These are phyloP conservation scores for Belonocnema kinseyi DNA, from an alignment of 1,140 invertebrate genomes.

Conservation along the genomic window DNA sequence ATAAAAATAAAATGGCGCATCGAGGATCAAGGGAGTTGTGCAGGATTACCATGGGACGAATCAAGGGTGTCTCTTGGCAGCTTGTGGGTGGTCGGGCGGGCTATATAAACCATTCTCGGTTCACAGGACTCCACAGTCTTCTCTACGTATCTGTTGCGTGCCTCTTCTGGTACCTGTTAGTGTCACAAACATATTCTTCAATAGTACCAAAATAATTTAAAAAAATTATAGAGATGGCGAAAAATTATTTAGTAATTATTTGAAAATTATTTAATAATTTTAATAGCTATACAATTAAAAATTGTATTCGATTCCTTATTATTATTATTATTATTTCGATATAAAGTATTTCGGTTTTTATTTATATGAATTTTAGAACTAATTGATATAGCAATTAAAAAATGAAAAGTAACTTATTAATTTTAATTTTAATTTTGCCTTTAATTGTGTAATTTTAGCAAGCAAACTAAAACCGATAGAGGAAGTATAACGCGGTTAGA, in stretches of 20 bases:
- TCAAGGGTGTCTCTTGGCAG: constrained; percentile 30
- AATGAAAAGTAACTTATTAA: too few relatives aligned
- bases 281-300: too few relatives aligned
- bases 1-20: neutral
- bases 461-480: neutral
- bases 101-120: constrained; percentile 37
- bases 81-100: constrained; percentile 33
- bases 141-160: constrained; percentile 32
- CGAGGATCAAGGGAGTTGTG: neutral
- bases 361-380: too few relatives aligned
- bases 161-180: constrained; percentile 22
- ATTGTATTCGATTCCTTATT: too few relatives aligned
- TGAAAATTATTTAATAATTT: neutral
- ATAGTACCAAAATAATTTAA: neutral
- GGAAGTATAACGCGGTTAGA: neutral
- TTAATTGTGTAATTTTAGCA: neutral
- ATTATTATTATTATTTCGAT: neutral
- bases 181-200: neutral
- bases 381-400: too few relatives aligned
- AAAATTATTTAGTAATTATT: neutral
- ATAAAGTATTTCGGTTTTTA: neutral
- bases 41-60: constrained; percentile 12
- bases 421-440: too few relatives aligned
- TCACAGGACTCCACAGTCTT: constrained; percentile 35
- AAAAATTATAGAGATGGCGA: neutral